A percentile compares a stretch with the other conserved stretches of the same genome.
Evolutionary conservation across 1,140 invertebrate species (phyloP).

Genomic region (Brachionus calyciflorus): DNA sequence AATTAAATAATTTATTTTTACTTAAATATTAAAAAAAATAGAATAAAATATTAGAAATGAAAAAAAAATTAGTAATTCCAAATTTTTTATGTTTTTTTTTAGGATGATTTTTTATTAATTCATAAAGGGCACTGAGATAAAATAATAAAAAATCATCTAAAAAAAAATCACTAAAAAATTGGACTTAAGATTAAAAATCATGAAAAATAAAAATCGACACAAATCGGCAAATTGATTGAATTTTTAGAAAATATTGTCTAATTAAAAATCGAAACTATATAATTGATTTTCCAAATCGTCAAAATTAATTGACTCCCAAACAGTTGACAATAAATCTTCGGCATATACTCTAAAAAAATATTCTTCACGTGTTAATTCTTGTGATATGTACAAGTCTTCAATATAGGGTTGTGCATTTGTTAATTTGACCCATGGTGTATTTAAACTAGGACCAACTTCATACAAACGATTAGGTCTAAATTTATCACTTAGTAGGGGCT

Average conservation of each 20-base stretch:
- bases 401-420: conserved; percentile 44
- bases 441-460: conserved; percentile 23
- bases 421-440: conserved; percentile 35
- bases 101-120: too few species aligned
- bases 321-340: conserved; percentile 31
- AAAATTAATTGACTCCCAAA: conserved; percentile 47
- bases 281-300: conserved; percentile 28
- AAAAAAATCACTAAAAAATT: too few species aligned
- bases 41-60: too few species aligned
- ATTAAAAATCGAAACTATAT: conserved; percentile 22
- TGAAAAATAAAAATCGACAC: too few species aligned
- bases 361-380: conserved; percentile 43
- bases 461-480: conserved; percentile 78
- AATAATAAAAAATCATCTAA: background rate
- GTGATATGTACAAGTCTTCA: conserved; percentile 29
- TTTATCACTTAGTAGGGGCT: conserved; percentile 84
- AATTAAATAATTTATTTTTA: too few species aligned
- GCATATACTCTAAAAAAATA: conserved; percentile 40
- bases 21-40: too few species aligned
- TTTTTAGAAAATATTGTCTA: too few species aligned
- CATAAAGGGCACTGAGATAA: too few species aligned
- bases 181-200: too few species aligned
- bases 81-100: too few species aligned
- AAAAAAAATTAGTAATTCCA: too few species aligned
- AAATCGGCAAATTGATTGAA: too few species aligned